Conservation (phyloP, 2,113 vertebrate species). For the Gallinago undulata region DNA sequence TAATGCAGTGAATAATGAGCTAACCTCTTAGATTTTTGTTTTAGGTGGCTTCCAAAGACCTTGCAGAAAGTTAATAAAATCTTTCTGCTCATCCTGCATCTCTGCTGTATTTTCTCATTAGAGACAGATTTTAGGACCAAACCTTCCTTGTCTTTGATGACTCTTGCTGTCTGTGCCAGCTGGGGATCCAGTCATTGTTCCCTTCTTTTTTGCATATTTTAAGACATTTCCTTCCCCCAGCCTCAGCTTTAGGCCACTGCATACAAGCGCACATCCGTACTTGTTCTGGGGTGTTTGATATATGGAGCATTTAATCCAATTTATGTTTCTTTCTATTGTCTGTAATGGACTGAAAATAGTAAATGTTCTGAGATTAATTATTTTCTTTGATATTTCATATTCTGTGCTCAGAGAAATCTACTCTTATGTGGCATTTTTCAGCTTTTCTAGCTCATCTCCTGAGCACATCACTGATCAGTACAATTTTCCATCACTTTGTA, state of each 20-base stretch:
- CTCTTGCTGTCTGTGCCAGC: not conserved
- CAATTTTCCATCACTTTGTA: not conserved
- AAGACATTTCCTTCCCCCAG: not conserved
- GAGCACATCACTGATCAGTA: not conserved
- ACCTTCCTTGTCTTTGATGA: not conserved
- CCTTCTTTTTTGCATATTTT: not conserved
- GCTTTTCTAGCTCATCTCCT: not conserved
- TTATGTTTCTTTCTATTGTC: not conserved
- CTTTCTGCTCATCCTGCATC: not conserved
- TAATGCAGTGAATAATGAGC: not conserved
- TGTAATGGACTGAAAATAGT: not conserved
- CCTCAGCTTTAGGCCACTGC: not conserved
- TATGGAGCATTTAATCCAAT: not conserved
- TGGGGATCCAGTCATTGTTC: not conserved
- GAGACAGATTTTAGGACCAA: not conserved
- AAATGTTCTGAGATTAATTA: not conserved
- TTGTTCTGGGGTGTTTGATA: not conserved
- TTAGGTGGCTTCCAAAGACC: not conserved
- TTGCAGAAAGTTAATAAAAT: not conserved
- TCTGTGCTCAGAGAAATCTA: not conserved
- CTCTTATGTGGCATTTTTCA: not conserved
- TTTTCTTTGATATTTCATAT: not conserved
- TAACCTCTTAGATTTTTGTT: not conserved
- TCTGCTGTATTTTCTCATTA: not conserved
- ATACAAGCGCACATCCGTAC: rapidly evolving